Conservation (phyloP, 2,888 invertebrate species). For the Melikaiella ostensackeni region DNA sequence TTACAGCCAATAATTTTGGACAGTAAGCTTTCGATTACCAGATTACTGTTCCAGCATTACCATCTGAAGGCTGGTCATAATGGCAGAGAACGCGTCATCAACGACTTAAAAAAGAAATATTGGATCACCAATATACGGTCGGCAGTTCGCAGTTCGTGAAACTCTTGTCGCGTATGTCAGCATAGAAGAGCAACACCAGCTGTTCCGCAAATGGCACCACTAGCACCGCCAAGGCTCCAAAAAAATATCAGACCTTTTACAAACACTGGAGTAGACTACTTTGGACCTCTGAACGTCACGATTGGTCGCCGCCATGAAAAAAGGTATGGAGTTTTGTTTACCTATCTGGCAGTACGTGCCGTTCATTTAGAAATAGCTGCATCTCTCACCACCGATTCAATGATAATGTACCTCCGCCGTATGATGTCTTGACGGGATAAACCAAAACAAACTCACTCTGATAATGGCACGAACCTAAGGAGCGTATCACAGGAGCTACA, state of each 20-base stretch:
- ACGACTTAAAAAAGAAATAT: neutral
- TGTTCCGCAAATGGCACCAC: constrained; percentile 41
- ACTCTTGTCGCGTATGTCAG: neutral
- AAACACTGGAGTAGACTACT: constrained; percentile 22
- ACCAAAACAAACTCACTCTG: neutral
- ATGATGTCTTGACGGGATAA: too few relatives aligned
- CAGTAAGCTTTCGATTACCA: neutral
- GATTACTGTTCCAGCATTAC: neutral
- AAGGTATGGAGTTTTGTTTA: constrained; percentile 10
- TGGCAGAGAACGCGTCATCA: neutral
- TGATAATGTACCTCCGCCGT: neutral
- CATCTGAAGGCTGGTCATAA: neutral
- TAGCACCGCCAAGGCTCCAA: constrained; percentile 40
- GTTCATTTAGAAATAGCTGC: constrained; percentile 13
- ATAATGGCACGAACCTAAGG: too few relatives aligned
- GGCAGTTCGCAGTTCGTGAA: neutral
- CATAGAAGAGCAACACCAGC: neutral
- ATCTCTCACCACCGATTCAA: constrained; percentile 8
- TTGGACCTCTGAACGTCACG: constrained; percentile 43
- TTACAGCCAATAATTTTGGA: too few relatives aligned
- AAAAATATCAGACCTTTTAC: constrained; percentile 46
- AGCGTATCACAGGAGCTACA: too few relatives aligned
- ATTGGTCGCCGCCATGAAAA: constrained; percentile 46
- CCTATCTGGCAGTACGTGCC: neutral
- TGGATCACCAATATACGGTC: too few relatives aligned